Conservation (phyloP, 1,140 invertebrate genomes). For the Agrilus planipennis region DNA sequence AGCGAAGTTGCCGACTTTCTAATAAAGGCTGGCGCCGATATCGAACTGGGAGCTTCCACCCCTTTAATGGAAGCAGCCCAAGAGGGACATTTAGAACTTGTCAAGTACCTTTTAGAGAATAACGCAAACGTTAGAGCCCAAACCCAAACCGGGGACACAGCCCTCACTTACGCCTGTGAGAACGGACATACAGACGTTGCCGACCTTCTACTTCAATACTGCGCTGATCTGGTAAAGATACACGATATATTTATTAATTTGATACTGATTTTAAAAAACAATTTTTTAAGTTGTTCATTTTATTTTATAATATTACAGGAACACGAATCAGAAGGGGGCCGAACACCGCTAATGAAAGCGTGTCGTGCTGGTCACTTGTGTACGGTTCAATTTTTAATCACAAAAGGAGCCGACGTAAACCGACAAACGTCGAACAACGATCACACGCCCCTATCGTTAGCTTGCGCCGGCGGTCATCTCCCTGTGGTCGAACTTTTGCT, state of each 20-base stretch:
- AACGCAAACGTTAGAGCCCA: slow-evolving; percentile 85
- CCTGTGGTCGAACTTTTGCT: slow-evolving; percentile 85
- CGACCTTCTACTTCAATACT: slow-evolving; percentile 76
- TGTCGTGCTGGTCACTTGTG: slow-evolving; percentile 96
- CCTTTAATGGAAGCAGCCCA: slow-evolving; percentile 97
- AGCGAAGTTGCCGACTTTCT: slow-evolving; percentile 95
- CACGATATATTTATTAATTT: neutral
- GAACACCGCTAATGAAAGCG: slow-evolving; percentile 98
- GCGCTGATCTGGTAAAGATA: slow-evolving; percentile 66
- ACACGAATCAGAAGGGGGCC: slow-evolving; percentile 85
- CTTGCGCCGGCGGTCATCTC: slow-evolving; percentile 91
- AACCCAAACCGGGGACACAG: slow-evolving; percentile 91
- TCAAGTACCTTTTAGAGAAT: slow-evolving; percentile 72
- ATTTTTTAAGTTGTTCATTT: neutral
- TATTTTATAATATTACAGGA: slow-evolving; percentile 42
- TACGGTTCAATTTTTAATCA: slow-evolving; percentile 92
- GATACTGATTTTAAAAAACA: neutral
- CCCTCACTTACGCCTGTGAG: slow-evolving; percentile 94
- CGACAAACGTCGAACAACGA: slow-evolving; percentile 94
- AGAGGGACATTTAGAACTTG: slow-evolving; percentile 91
- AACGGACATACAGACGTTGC: slow-evolving; percentile 92
- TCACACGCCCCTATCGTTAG: slow-evolving; percentile 93
- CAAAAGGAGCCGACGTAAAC: slow-evolving; percentile 87
- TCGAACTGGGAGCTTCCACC: slow-evolving; percentile 91
- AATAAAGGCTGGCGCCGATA: slow-evolving; percentile 89